These are phyloP conservation scores for Zonitis immaculata DNA, from an alignment of 2,888 invertebrate genomes.

Conservation along the genomic window DNA sequence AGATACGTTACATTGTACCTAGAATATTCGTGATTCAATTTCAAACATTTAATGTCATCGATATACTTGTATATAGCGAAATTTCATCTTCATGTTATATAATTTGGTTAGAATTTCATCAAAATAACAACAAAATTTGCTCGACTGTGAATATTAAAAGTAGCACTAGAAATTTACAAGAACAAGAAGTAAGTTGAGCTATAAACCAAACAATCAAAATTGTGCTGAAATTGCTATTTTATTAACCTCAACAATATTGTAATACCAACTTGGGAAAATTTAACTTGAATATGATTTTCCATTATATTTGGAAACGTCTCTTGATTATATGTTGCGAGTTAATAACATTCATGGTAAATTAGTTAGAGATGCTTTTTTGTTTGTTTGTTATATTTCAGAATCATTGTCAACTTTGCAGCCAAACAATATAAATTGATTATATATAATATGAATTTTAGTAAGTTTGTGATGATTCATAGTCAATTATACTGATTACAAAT, in stretches of 20 bases:
- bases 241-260: neutral
- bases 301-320: neutral
- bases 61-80: no score
- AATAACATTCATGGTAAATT: neutral
- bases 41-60: no score
- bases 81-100: no score
- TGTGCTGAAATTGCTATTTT: conserved; percentile 16
- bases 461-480: neutral
- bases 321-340: neutral
- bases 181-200: conserved; percentile 16
- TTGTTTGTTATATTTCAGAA: neutral
- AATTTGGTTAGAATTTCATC: no score
- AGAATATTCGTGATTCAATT: no score
- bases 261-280: neutral
- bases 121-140: no score
- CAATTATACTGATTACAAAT: neutral
- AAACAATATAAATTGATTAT: neutral
- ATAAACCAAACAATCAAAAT: conserved; percentile 18
- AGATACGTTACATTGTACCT: no score
- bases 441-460: neutral
- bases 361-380: neutral
- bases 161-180: conserved; percentile 16
- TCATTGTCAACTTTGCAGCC: neutral
- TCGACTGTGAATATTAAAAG: conserved; percentile 19
- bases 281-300: neutral